Base-by-base conservation (phyloP, 2,113 vertebrate species). In the Myodes glareolus region DNA sequence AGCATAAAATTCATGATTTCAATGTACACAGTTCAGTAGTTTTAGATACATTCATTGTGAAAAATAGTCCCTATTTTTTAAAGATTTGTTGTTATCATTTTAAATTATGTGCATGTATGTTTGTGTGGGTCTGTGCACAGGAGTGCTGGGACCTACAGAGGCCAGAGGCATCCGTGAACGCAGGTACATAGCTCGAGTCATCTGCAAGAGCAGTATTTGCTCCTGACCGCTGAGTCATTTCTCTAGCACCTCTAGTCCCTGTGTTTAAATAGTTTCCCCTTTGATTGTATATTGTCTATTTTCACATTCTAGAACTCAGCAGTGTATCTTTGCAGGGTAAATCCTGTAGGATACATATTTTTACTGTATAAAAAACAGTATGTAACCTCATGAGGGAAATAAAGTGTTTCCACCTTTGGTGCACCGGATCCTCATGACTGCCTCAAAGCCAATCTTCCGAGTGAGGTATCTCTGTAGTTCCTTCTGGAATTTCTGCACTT, bases 361-460 rank as follows among this genome's bases (percentile, higher is more conserved):
- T 2, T 36, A 77, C 82, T 73, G 12, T 1, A 90, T 63, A 19
- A 95, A 87, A 91, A 90, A 84, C 55, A 94, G 21, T 19, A 76
- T 63, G 68, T 81, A 72, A 7, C 45, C 50, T 33, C 58, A 55
- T 4, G 1, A 65, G 31, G 7, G 50, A 92, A n/a, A 16, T 19
- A 76, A 52, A 52, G 13, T 4, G 2, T 33, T 78, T 98, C 94
- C 29, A 99, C 99, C 99, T 99, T 99, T 99, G 88, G 99, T 99
- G 98, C 99, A 99, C 88, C 99, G 99, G 98, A 99, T 99, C 97
- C 99, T 99, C 99, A 99, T 99, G 95, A 99, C 99, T 16, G 99
- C 99, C 97, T 99, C 99, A 96, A 99, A 99, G 47, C 99, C 99
- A 95, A 99, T 99, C 98, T 99, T 99, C 81, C 99, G 98, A 36